Evolutionary conservation across 2,113 vertebrate species (phyloP), one percentile per base, ranked within the genome.

Genomic region (Microtus oregoni): DNA sequence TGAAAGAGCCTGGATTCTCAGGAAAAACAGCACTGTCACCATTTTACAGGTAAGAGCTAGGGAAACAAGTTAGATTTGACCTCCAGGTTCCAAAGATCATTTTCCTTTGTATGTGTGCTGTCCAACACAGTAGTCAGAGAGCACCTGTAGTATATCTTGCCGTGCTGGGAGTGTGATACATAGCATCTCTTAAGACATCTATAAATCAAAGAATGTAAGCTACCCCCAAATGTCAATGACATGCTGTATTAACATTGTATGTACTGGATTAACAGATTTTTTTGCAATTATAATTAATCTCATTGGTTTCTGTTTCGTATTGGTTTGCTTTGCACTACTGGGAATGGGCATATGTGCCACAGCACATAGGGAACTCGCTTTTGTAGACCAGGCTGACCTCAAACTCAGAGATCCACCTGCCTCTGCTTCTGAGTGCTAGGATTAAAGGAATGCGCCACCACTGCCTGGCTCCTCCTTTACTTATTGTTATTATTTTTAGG

Each of bases 201-300:
- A 76, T 0, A 91, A 65, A 35, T 90, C 63, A 94, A 77, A 91
- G n/a, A 87, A 87, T 47, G 7, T 58, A 88, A 96, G 77, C 65
- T 70, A 86, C 19, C 35, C 82, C 13, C 67, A 5, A 76, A 92
- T 65, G 70, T 44, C 55, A 61, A n/a, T 61, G 61, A 67, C 52
- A 55, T 68, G 44, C 26, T 92, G 1, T 67, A 91, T 78, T 63
- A 92, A 79, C 30, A 95, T 79, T 78, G 26, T 77, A 73, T 55
- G 9, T 30, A 92, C 0, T 81, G 24, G 35, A 67, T 94, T 91
- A 78, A 87, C 89, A 94, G 65, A 68, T 85, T 26, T 89, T 91
- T 70, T 63, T 83, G 81, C n/a, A 83, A 78, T 79, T 75, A 95
- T 95, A 89, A 44, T 94, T 70, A 87, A 90, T 90, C 14, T 87